Conservation (phyloP, 2,888 invertebrate species). For the Acholoe squamosa region DNA sequence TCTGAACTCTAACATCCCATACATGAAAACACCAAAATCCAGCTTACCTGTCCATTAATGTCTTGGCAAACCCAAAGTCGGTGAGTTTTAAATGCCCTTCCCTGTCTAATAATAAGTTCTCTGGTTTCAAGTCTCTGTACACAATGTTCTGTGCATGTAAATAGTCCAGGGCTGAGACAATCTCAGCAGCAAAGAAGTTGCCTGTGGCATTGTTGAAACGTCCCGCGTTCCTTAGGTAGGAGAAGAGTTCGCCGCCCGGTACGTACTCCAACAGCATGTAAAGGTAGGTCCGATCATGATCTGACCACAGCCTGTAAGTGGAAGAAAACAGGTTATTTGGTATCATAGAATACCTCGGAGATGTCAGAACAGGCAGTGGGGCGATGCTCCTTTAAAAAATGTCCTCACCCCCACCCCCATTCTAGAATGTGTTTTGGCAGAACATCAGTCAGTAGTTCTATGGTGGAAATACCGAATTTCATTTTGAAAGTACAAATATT, state of each 20-base stretch:
- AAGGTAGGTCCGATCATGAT: slow-evolving; percentile 93
- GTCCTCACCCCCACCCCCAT: too few relatives aligned
- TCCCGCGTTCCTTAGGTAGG: slow-evolving; percentile 95
- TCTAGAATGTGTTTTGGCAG: too few relatives aligned
- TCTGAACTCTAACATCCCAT: not conserved
- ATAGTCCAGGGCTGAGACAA: slow-evolving; percentile 96
- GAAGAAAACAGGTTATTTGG: too few relatives aligned
- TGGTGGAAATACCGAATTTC: too few relatives aligned
- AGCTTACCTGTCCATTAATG: slow-evolving; percentile 90
- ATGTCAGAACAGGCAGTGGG: too few relatives aligned
- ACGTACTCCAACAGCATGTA: slow-evolving; percentile 99
- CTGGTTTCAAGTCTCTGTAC: slow-evolving; percentile 85
- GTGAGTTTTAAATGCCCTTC: slow-evolving; percentile 98
- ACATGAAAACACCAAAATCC: not conserved
- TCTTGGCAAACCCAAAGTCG: slow-evolving; percentile 99
- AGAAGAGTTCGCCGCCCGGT: slow-evolving; percentile 96
- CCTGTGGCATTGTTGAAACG: slow-evolving; percentile 90
- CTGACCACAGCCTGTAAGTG: slow-evolving; percentile 91
- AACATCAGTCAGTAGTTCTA: too few relatives aligned
- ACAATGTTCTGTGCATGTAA: slow-evolving; percentile 89
- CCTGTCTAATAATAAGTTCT: slow-evolving; percentile 94
- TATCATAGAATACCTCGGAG: too few relatives aligned
- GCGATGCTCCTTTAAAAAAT: too few relatives aligned
- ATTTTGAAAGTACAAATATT: too few relatives aligned
- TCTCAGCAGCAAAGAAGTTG: slow-evolving; percentile 97